Percentiles rank a stretch among this genome's conserved stretches.
These are phyloP conservation scores for Quadriops clusia DNA, from an alignment of 2,888 invertebrate species.

Conservation along the genomic window DNA sequence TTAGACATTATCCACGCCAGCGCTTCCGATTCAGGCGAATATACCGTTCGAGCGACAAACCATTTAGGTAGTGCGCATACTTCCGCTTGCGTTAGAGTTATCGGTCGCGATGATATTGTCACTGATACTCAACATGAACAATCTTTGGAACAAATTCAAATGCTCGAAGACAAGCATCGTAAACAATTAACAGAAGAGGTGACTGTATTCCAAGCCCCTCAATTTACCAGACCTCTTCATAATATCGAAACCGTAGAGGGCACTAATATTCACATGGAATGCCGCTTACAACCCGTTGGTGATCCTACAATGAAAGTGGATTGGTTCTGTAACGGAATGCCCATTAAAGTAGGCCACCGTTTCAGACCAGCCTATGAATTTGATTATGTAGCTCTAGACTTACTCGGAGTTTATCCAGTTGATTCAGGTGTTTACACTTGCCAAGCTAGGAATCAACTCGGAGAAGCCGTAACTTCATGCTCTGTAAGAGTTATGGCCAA, in stretches of 20 bases:
- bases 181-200: constrained; percentile 69
- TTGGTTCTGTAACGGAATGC: constrained; percentile 92
- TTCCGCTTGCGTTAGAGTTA: constrained; percentile 78
- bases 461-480: constrained; percentile 88
- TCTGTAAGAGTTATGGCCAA: constrained; percentile 81
- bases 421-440: constrained; percentile 96
- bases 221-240: constrained; percentile 76
- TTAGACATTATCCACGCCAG: constrained; percentile 90
- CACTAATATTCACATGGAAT: constrained; percentile 85
- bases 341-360: constrained; percentile 83
- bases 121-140: constrained; percentile 88
- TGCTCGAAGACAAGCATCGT: constrained; percentile 70
- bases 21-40: constrained; percentile 90
- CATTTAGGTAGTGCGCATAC: constrained; percentile 88
- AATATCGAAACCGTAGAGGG: constrained; percentile 85
- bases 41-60: constrained; percentile 87
- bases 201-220: constrained; percentile 72
- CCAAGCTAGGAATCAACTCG: constrained; percentile 85
- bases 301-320: constrained; percentile 87
- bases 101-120: constrained; percentile 67
- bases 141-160: constrained; percentile 83
- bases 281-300: constrained; percentile 80
- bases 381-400: constrained; percentile 92
- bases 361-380: constrained; percentile 95
- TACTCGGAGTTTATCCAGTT: constrained; percentile 91